Conservation (phyloP, 1,140 invertebrate species). For the Papilio polyxenes region DNA sequence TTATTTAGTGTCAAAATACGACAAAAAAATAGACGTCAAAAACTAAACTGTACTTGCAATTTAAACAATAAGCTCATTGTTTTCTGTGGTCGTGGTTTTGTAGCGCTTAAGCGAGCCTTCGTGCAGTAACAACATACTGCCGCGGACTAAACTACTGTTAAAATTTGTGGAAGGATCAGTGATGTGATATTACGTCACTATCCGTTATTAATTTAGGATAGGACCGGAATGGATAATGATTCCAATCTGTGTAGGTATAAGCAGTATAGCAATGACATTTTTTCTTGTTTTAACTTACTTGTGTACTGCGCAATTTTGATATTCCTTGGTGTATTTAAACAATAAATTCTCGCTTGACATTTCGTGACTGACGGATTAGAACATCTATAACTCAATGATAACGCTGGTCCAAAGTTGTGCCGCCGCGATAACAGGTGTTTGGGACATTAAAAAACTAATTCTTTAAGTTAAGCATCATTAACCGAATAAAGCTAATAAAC, state of each 20-base stretch:
- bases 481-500: no score
- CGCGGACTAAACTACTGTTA: no score
- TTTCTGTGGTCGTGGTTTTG: no score
- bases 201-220: not conserved
- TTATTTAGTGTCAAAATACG: not conserved
- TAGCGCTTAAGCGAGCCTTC: no score
- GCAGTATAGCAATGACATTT: not conserved
- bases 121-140: no score
- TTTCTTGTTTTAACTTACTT: not conserved
- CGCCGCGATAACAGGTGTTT: constrained; percentile 28
- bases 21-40: no score
- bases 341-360: constrained; percentile 37
- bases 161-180: no score
- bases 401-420: constrained; percentile 28
- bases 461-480: not conserved
- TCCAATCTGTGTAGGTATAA: not conserved
- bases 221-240: not conserved
- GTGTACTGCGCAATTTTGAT: constrained; percentile 18
- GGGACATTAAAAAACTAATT: constrained; percentile 31
- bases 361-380: constrained; percentile 39
- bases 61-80: no score
- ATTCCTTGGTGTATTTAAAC: constrained; percentile 20
- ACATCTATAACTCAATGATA: constrained; percentile 39
- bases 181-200: no score
- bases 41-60: no score